Evolutionary conservation across 2,797 vertebrate genomes (phyloP), one percentile per base, ranked within the genome.

Genomic region (Gadopsis marmoratus): DNA sequence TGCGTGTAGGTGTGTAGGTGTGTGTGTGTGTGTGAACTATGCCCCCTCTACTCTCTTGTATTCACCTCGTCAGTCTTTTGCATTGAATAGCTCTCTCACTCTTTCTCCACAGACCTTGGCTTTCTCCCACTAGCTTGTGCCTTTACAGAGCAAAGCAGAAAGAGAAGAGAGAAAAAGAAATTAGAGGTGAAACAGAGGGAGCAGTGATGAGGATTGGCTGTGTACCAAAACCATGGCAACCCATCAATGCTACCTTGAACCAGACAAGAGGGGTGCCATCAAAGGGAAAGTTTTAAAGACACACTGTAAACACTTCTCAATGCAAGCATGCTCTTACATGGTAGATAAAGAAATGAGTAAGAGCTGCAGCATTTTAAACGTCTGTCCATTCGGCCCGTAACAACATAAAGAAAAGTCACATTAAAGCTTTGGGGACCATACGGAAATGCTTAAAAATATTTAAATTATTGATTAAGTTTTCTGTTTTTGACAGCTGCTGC

Each of bases 191-290:
- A 71, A 59, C 66, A 64, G 69, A 87, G 60, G 45, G 59, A 61
- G 78, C 74, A 65, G 76, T 83, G 71, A 76, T 83, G 70, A 74
- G 39, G 62, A 79, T 62, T 67, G 71, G 67, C 64, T 85, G 76
- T 70, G 62, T 80, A 82, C 58, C 50, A 90, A 90, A 91, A 93
- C 93, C 93, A 95, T 94, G 91, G 93, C 92, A 95, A 95, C 93
- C 50, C 54, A 67, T 81, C 77, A 51, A 33, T 26, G 73, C 90
- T 90, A 90, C 93, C 93, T 94, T 94, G 94, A 94, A 93, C 85
- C 82, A 91, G 74, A 56, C 47, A 47, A 47, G 45, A 47, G 7
- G 17, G 45, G 45, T 19, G 45, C 16, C 45, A 19, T 19, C 17
- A 3, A 19, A 3, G 45, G 17, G 10, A 78, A 81, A 78, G 56